Evolutionary conservation across 92 coral and sea anemone genomes (phyloP).

Genomic region (Diadumene lineata): DNA sequence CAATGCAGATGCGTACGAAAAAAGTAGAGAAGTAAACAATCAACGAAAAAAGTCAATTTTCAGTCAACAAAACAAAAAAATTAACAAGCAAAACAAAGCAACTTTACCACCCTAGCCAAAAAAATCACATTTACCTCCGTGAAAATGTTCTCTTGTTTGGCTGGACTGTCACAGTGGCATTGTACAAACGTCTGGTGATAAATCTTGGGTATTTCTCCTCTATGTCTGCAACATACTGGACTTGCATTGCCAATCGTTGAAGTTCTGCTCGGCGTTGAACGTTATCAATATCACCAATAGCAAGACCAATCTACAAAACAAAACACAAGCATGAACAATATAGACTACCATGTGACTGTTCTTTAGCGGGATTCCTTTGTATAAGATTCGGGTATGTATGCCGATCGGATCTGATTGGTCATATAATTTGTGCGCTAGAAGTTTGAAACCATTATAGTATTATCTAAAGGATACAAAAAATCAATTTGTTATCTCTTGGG

Average conservation of each 20-base stretch:
- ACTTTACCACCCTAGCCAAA: neutral
- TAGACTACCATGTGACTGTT: neutral
- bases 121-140: neutral
- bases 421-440: no score
- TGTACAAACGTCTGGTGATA: constrained; percentile 54
- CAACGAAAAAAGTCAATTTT: no score
- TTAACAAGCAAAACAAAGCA: neutral
- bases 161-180: constrained; percentile 13
- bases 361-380: neutral
- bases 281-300: constrained; percentile 73
- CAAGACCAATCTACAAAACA: constrained; percentile 63
- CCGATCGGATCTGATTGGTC: no score
- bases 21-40: no score
- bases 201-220: constrained; percentile 69
- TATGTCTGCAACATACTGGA: constrained; percentile 49
- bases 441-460: no score
- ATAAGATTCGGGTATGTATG: no score
- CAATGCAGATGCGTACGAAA: no score
- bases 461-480: no score
- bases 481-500: no score
- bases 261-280: constrained; percentile 64
- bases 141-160: constrained; percentile 35
- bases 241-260: constrained; percentile 65
- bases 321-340: neutral
- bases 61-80: neutral